Evolutionary conservation across 2,888 invertebrate genomes (phyloP).

Genomic region (Rhorus exstirpatorius): DNA sequence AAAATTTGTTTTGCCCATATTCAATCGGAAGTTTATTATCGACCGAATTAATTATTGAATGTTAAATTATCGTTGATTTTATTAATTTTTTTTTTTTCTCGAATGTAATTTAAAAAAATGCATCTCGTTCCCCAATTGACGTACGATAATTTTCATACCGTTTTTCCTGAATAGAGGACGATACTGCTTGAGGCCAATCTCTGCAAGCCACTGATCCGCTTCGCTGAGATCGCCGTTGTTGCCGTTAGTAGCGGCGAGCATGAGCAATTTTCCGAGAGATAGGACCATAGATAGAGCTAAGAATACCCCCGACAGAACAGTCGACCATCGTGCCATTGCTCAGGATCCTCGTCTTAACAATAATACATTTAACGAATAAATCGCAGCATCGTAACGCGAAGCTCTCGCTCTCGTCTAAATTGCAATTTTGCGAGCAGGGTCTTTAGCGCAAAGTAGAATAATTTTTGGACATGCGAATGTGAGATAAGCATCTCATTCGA

Average conservation of each 20-base stretch:
- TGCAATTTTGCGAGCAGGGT: not conserved
- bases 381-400: not conserved
- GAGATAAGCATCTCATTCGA: not conserved
- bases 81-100: not conserved
- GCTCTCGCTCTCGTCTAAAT: not conserved
- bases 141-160: constrained; percentile 87
- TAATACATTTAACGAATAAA: constrained; percentile 41
- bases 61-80: not conserved
- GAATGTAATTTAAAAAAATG: not conserved
- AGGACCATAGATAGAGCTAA: constrained; percentile 84
- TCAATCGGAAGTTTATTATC: too few relatives aligned
- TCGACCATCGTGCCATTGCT: constrained; percentile 85
- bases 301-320: constrained; percentile 84
- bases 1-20: too few relatives aligned
- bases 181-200: constrained; percentile 91
- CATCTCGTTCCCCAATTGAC: too few relatives aligned
- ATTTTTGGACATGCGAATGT: not conserved
- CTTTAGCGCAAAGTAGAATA: not conserved
- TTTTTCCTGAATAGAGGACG: constrained; percentile 90
- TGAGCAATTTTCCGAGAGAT: constrained; percentile 83
- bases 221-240: constrained; percentile 88
- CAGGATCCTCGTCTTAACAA: constrained; percentile 76
- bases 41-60: too few relatives aligned
- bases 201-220: constrained; percentile 92
- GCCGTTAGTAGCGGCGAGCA: constrained; percentile 83